Evolutionary conservation across 2,888 invertebrate genomes (phyloP), one percentile per base, ranked within the genome.

Genomic region (Lagria hirta): DNA sequence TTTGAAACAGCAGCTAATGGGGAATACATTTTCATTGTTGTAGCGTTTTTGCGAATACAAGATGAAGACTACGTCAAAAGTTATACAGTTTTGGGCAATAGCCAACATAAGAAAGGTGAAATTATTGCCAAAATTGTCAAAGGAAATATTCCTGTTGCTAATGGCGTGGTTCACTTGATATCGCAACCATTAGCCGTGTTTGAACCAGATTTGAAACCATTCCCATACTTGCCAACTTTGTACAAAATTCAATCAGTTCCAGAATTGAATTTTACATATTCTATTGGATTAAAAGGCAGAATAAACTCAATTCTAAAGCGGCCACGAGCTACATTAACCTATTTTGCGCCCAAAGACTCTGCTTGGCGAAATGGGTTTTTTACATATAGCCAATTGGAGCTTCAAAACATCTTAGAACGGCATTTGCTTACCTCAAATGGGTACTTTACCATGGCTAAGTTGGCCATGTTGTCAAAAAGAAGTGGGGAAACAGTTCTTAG

Each of bases 121-220:
- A 88, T 91, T 1, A 70, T 88, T 50, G 86, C 90, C 1, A 88
- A 91, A 69, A 86, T 94, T 43, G 81, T 92, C 3, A 80, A 83
- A 61, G 85, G 85, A 7, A 92, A 94, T 70, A 92, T 94, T 49
- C 93, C 93, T 0, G 89, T 94, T 11, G 82, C 81, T 62, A 94
- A 94, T 63, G 94, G 95, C 11, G 93, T 95, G 0, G 84, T 94
- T 0, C 95, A 95, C 70, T 79, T 95, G 46, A 93, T 95, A 49
- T 86, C 89, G 57, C 79, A 88, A 51, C 93, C 93, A 0, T 74
- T 94, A 13, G 89, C 91, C 81, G 83, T 92, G 43, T 86, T 89
- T 43, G 88, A 90, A 59, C 85, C 85, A 3, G 84, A 85, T 3
- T 82, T 92, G 48, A 82, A 83, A 54, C 85, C 90, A 64, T 90